Conservation (phyloP, 2,113 vertebrate genomes). For the Cyanistes caeruleus region DNA sequence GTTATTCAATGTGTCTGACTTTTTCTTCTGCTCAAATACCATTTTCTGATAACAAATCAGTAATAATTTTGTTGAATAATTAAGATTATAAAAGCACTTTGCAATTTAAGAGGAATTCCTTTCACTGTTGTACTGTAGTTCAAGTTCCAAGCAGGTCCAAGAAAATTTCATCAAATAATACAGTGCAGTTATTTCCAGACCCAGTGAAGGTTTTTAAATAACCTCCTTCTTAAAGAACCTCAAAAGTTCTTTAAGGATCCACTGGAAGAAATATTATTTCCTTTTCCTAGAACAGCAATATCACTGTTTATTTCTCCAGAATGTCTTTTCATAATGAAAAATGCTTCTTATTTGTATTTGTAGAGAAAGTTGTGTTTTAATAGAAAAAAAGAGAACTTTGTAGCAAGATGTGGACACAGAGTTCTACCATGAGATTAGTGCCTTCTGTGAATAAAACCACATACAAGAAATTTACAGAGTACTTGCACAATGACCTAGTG, state of each 20-base stretch:
- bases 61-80: background rate
- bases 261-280: background rate
- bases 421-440: background rate
- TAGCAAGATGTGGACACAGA: background rate
- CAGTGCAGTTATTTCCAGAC: background rate
- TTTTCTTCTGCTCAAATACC: background rate
- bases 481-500: background rate
- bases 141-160: background rate
- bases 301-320: background rate
- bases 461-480: rapidly evolving
- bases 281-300: background rate
- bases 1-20: background rate
- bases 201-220: background rate
- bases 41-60: background rate
- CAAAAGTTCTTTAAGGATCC: background rate
- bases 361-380: background rate
- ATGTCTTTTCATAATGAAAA: background rate
- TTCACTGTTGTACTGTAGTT: background rate
- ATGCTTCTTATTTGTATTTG: background rate
- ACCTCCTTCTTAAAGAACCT: background rate
- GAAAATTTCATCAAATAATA: background rate
- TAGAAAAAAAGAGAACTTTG: background rate
- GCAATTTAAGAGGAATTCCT: background rate
- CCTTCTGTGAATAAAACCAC: background rate
- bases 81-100: background rate